These are phyloP conservation scores for Cheilosia soror DNA, from an alignment of 2,888 invertebrate genomes.

Conservation along the genomic window DNA sequence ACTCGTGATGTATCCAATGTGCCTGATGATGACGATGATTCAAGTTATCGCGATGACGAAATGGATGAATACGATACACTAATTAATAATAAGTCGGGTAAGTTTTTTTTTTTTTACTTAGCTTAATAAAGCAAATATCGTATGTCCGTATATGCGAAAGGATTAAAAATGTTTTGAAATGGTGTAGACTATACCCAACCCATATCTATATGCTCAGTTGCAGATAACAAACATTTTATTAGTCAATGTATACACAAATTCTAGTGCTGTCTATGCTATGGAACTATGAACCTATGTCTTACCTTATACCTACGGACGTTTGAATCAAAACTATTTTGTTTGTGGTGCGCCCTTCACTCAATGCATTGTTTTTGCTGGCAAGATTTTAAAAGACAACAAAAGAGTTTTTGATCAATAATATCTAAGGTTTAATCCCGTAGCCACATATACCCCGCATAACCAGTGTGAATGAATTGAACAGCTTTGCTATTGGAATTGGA, in stretches of 20 bases:
- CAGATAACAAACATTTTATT: too few species aligned
- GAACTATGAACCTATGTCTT: too few species aligned
- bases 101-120: constrained; percentile 54
- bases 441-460: not conserved
- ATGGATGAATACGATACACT: constrained; percentile 82
- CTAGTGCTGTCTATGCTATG: too few species aligned
- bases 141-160: too few species aligned
- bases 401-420: constrained; percentile 19
- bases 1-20: constrained; percentile 82
- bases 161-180: too few species aligned
- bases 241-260: too few species aligned
- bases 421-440: not conserved
- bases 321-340: not conserved
- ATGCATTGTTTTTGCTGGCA: constrained; percentile 9
- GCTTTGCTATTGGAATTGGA: not conserved
- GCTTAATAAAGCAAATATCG: too few species aligned
- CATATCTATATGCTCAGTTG: too few species aligned
- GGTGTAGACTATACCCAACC: too few species aligned
- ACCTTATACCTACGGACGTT: not conserved
- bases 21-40: constrained; percentile 82
- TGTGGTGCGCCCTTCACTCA: constrained; percentile 2
- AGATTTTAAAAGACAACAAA: constrained; percentile 11
- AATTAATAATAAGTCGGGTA: constrained; percentile 83
- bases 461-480: constrained; percentile 12
- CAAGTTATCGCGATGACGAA: constrained; percentile 82